These are phyloP conservation scores for Euphonia xanthogaster DNA, from an alignment of 2,797 vertebrate genomes.

Conservation along the genomic window DNA sequence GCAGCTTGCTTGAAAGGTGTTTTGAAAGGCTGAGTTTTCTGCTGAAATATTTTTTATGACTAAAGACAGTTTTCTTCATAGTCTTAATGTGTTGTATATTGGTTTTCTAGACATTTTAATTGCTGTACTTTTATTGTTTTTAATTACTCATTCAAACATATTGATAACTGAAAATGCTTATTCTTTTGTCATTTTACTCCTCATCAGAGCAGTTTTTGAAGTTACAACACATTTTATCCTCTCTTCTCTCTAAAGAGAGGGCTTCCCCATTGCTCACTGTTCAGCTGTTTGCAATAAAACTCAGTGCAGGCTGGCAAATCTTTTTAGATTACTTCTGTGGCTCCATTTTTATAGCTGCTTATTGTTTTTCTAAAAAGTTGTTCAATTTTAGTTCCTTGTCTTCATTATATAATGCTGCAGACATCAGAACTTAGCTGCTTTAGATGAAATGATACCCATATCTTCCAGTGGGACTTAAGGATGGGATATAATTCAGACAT, in stretches of 20 bases:
- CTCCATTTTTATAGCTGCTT: background rate
- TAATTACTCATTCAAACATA: background rate
- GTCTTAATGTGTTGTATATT: background rate
- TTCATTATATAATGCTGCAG: background rate
- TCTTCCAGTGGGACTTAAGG: background rate
- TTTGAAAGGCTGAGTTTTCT: background rate
- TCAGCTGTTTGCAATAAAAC: background rate
- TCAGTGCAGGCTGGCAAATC: background rate
- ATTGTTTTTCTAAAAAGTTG: background rate
- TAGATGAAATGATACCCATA: background rate
- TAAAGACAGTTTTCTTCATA: background rate
- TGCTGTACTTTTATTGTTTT: background rate
- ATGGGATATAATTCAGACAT: background rate
- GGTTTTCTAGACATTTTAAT: background rate
- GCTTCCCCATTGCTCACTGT: background rate
- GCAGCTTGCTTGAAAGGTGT: background rate
- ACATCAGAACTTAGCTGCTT: background rate
- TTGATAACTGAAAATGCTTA: background rate
- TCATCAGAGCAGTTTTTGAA: background rate
- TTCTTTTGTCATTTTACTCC: background rate
- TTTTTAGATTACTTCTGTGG: background rate
- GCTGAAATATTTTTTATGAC: background rate
- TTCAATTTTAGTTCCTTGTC: background rate
- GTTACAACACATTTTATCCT: background rate
- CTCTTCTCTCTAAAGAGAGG: background rate